phyloP scores from a whole-genome alignment of 2,797 vertebrate genomes.

The Octomys mimax region DNA sequence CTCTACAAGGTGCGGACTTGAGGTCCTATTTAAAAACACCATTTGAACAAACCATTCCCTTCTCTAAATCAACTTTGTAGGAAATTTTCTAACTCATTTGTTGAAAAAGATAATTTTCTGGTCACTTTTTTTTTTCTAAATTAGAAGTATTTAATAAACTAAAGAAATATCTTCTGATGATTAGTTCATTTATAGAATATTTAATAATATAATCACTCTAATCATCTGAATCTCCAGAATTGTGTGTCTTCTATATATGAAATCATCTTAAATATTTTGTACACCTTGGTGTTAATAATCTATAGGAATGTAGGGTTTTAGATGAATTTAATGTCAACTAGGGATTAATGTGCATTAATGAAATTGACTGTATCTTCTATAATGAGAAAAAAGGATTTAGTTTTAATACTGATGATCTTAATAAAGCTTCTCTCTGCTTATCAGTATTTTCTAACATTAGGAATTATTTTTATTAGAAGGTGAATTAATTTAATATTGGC shows the following conservation, averaged over 20 bases:
- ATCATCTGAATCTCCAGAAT: slow-evolving; percentile 52
- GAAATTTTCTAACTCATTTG: slow-evolving; percentile 5
- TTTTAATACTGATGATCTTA: slow-evolving; percentile 96
- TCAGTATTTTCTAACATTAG: slow-evolving; percentile 94
- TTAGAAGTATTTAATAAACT: slow-evolving; percentile 13
- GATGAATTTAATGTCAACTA: slow-evolving; percentile 96
- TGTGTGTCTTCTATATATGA: slow-evolving; percentile 80
- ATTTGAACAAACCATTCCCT: too few species aligned
- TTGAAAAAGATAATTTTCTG: slow-evolving; percentile 8
- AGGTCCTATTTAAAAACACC: too few species aligned
- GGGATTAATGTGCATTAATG: slow-evolving; percentile 99
- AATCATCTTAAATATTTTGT: slow-evolving; percentile 81
- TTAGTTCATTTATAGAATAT: slow-evolving; percentile 43
- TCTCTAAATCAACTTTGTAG: not conserved
- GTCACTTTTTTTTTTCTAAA: not conserved
- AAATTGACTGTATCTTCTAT: slow-evolving; percentile 97
- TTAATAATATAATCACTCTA: slow-evolving; percentile 22
- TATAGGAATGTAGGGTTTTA: slow-evolving; percentile 91
- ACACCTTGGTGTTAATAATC: slow-evolving; percentile 89
- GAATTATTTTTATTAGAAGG: slow-evolving; percentile 93
- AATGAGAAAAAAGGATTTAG: slow-evolving; percentile 98
- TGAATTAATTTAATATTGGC: slow-evolving; percentile 91
- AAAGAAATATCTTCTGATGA: slow-evolving; percentile 36
- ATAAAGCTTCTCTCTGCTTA: slow-evolving; percentile 94
- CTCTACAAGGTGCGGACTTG: too few species aligned